Percentiles rank a stretch among this genome's conserved stretches.
phyloP scores from a whole-genome alignment of 92 coral and sea anemone genomes.

The Actinostola sp. region DNA sequence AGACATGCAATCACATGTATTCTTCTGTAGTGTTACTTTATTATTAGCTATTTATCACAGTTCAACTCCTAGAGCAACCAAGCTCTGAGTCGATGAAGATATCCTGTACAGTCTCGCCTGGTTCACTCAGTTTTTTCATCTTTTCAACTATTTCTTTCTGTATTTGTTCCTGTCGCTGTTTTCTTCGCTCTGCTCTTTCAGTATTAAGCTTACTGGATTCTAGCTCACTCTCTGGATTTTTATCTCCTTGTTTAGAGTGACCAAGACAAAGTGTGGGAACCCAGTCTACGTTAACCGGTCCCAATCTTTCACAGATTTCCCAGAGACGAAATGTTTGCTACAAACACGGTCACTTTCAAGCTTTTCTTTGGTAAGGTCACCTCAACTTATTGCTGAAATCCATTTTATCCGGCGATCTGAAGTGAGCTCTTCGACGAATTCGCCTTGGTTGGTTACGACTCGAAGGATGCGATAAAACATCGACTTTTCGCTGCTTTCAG shows the following conservation, averaged over 20 bases:
- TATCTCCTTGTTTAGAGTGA: constrained; percentile 25
- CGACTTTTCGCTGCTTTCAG: no score
- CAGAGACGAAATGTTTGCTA: constrained; percentile 38
- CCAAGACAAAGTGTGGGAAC: constrained; percentile 33
- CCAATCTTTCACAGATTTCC: constrained; percentile 29
- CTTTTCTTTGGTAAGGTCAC: constrained; percentile 28
- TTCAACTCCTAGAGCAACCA: no score
- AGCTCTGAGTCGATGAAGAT: constrained; percentile 10
- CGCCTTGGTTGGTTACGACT: constrained; percentile 13
- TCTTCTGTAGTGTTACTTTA: no score
- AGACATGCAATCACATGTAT: no score
- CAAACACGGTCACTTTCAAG: constrained; percentile 38
- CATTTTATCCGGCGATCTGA: constrained; percentile 34
- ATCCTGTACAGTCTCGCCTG: no score
- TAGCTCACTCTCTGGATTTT: not conserved
- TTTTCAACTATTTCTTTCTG: no score
- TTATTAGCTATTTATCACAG: no score
- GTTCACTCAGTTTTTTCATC: no score
- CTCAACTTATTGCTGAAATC: constrained; percentile 47
- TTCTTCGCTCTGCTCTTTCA: constrained; percentile 12
- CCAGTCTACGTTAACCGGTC: constrained; percentile 37
- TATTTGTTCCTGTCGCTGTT: constrained; percentile 24
- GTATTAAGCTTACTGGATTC: not conserved
- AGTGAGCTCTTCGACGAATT: constrained; percentile 22
- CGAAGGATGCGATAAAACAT: constrained; percentile 6